Evolutionary conservation across 2,888 invertebrate genomes (phyloP), one percentile per base, ranked within the genome.

Genomic region (Melanargia galathea): DNA sequence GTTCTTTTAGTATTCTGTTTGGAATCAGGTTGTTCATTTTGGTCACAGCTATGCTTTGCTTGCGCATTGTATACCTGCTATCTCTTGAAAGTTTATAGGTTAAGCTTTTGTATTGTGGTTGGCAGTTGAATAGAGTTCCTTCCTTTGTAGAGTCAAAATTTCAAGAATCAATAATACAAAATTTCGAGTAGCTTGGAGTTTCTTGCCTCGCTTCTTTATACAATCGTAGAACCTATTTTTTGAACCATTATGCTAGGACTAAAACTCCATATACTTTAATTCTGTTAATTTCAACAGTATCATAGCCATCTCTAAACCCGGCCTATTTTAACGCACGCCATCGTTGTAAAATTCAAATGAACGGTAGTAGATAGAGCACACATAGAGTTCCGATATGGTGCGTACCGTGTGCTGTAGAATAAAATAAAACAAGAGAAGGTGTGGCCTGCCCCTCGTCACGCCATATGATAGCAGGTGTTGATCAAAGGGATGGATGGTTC

Each of bases 401-500:
- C 22, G 49, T 26, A 52, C n/a, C 26, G 55, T 61, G 58, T 65
- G 22, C 13, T 46, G 55, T 54, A 26, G 33, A 45, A 24, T 64
- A 56, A 52, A 45, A 24, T 64, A 56, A 52, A 62, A 57, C 59
- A 51, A 40, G 8, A 48, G 22, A 10, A 56, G 65, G 64, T 48
- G 64, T 64, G 60, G 60, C 16, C 46, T 48, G 57, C 56, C 60
- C 57, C 26, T 51, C 40, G 60, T 62, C 66, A 60, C 58, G 58
- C 56, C 48, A 55, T 58, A 13, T 49, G 38, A 18, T 48, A n/a
- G 60, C 65, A 63, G 60, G 65, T 63, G 63, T 38, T 59, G 35
- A 10, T 18, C 3, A 6, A 22, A 55, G 20, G 24, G 52, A 11
- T 45, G 24, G 52, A 11, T 45, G 45, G 57, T 30, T 45, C 33